phyloP scores from a whole-genome alignment of 2,113 vertebrate species.

The Elachura formosa region DNA sequence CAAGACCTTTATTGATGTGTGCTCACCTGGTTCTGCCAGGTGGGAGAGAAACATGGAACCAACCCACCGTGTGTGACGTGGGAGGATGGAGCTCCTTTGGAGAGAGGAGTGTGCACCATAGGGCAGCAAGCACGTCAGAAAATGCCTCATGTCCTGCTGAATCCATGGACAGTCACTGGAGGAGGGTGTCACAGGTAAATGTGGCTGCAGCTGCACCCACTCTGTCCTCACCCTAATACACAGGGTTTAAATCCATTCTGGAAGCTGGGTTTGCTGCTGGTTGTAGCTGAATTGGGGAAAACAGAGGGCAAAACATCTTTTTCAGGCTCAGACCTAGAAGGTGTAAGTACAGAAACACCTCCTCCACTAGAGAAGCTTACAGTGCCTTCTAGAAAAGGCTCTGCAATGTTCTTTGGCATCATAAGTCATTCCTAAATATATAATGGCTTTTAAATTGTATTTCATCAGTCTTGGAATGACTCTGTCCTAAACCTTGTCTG shows the following conservation, averaged over 20 bases:
- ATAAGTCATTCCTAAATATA: background rate
- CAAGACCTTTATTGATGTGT: background rate
- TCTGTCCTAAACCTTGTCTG: background rate
- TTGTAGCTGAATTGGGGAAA: background rate
- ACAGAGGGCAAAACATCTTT: background rate
- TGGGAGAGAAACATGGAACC: background rate
- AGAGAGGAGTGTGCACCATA: background rate
- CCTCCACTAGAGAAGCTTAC: background rate
- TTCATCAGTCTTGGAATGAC: background rate
- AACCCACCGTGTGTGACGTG: fast-evolving
- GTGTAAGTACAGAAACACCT: background rate
- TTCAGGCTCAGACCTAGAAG: background rate
- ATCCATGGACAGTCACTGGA: background rate
- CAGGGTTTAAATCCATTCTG: background rate
- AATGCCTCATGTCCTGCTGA: background rate
- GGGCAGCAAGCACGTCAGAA: background rate
- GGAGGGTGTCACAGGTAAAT: background rate
- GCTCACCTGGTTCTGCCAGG: background rate
- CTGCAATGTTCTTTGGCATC: background rate
- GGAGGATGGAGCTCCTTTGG: background rate
- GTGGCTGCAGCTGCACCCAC: background rate
- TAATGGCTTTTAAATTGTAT: background rate
- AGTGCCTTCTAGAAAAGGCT: background rate
- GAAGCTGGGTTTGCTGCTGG: background rate
- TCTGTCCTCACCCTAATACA: background rate